These are phyloP conservation scores for Myripristis murdjan DNA, from an alignment of 2,797 vertebrate genomes.

Conservation along the genomic window DNA sequence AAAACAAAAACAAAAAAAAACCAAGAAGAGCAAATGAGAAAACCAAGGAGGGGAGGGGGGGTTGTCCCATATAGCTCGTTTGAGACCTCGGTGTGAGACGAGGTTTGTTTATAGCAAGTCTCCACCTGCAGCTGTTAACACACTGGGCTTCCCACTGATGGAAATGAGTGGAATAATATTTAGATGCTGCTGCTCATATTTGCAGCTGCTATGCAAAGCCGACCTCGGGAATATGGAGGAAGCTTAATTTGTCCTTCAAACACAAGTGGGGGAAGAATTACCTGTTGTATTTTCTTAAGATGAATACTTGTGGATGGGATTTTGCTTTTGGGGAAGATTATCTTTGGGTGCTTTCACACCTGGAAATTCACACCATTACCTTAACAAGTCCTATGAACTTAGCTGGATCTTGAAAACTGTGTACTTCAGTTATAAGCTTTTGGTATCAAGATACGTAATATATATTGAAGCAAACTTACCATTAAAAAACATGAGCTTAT, in stretches of 20 bases:
- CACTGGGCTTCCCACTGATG: conserved; percentile 25
- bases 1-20: neutral
- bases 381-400: too few relatives aligned
- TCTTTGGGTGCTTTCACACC: neutral
- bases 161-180: conserved; percentile 24
- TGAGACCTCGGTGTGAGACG: conserved; percentile 9
- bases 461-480: too few relatives aligned
- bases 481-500: too few relatives aligned
- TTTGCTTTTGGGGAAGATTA: neutral
- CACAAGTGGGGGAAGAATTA: neutral
- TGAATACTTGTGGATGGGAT: neutral
- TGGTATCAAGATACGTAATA: too few relatives aligned
- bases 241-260: neutral
- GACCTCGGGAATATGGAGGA: neutral
- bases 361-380: neutral
- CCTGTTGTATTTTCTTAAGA: neutral
- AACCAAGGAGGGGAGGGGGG: conserved; percentile 2
- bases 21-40: conserved; percentile 19
- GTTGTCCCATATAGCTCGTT: neutral
- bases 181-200: conserved; percentile 23
- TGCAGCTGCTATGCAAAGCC: conserved; percentile 50
- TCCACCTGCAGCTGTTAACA: conserved; percentile 64
- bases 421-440: too few relatives aligned
- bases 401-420: too few relatives aligned
- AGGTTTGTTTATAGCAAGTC: conserved; percentile 42